These are phyloP conservation scores for Drosophila nigricruria DNA, from an alignment of 2,888 invertebrate genomes.

Conservation along the genomic window DNA sequence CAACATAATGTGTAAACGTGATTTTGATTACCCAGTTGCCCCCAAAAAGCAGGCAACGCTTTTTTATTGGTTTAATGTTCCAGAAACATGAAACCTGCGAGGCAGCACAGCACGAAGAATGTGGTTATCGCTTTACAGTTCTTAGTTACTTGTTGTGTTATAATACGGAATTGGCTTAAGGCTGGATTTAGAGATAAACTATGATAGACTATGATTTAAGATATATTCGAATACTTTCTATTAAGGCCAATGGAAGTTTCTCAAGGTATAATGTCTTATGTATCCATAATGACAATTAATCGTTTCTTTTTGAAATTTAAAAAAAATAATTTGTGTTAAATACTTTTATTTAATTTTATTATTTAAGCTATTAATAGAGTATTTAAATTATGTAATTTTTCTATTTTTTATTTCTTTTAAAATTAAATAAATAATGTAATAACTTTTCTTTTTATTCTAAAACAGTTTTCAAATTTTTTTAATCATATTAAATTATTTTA, in stretches of 20 bases:
- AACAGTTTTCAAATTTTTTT: no score
- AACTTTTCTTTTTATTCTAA: no score
- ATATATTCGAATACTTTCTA: not conserved
- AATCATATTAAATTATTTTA: no score
- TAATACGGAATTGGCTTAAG: not conserved
- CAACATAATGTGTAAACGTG: conserved; percentile 20
- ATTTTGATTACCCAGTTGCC: conserved; percentile 24
- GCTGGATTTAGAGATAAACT: no score
- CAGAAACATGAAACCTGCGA: not conserved
- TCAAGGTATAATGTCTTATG: not conserved
- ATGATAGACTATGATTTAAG: not conserved
- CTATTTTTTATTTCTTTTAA: no score
- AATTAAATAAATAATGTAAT: no score
- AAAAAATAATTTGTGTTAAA: not conserved
- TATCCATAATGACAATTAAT: not conserved
- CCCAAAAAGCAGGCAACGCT: conserved; percentile 14
- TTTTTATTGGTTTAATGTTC: not conserved
- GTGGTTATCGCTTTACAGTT: not conserved
- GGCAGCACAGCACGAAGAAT: not conserved
- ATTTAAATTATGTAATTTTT: no score
- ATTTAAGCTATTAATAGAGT: no score
- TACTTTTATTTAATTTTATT: not conserved
- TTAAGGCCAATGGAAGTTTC: not conserved
- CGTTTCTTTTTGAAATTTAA: no score
- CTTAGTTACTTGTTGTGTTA: not conserved